Conservation (phyloP, 2,113 vertebrate species). For the Mastomys natalensis region DNA sequence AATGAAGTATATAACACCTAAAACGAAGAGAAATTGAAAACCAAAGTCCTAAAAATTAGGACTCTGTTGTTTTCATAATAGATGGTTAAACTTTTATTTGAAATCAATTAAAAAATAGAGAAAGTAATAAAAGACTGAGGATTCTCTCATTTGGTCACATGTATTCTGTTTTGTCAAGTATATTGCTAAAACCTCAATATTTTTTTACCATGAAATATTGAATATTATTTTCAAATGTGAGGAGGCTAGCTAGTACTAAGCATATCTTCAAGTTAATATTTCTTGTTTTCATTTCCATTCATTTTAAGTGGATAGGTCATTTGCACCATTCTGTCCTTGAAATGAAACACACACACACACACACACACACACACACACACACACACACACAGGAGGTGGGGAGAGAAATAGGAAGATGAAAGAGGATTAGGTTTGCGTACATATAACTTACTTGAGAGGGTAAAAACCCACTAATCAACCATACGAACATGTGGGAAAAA, state of each 20-base stretch:
- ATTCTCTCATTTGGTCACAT: background rate
- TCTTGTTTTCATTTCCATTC: background rate
- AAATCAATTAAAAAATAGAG: background rate
- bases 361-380: background rate
- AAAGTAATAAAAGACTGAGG: background rate
- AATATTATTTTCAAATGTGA: background rate
- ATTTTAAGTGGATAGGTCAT: background rate
- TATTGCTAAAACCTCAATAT: background rate
- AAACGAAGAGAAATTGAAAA: background rate
- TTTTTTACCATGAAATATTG: conserved; percentile 33
- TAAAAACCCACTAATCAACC: conserved; percentile 55
- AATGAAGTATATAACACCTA: background rate
- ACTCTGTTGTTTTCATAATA: background rate
- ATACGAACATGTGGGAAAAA: conserved; percentile 23
- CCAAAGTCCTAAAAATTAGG: background rate
- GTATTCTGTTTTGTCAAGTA: background rate
- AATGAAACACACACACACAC: background rate
- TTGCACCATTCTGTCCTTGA: background rate
- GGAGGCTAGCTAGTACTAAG: background rate
- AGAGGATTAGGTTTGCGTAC: background rate
- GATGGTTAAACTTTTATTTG: conserved; percentile 17
- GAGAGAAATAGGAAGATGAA: background rate
- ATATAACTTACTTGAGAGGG: conserved; percentile 20
- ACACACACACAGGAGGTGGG: background rate
- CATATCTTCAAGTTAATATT: background rate